Conservation (phyloP, 2,888 invertebrate species). For the Metacarcinus magister region DNA sequence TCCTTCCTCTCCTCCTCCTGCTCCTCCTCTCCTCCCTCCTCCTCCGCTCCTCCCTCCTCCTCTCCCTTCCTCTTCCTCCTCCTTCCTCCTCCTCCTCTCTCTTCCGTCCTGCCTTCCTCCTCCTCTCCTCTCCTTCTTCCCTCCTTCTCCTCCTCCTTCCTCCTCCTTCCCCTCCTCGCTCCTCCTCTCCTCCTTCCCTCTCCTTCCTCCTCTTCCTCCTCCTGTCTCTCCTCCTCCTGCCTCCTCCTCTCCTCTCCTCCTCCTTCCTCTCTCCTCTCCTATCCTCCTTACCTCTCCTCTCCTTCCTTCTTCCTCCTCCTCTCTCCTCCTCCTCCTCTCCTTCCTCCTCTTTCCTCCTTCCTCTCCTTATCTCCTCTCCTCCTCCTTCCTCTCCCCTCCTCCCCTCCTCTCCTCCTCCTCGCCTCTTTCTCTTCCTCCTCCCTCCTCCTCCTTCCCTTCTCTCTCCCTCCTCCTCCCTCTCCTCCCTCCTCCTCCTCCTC, state of each 20-base stretch:
- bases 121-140: background rate
- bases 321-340: background rate
- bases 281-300: background rate
- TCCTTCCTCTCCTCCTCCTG: too few relatives aligned
- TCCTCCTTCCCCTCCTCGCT: background rate
- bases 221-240: background rate
- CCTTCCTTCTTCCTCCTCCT: too few relatives aligned
- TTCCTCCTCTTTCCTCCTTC: too few relatives aligned
- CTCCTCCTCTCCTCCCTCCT: background rate
- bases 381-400: background rate
- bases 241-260: background rate
- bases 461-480: too few relatives aligned
- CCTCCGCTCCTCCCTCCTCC: background rate
- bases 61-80: background rate
- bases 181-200: background rate
- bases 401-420: background rate
- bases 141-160: background rate
- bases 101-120: background rate
- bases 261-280: background rate
- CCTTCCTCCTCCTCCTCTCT: background rate
- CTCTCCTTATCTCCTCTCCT: background rate
- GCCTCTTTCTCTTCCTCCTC: background rate
- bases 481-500: too few relatives aligned
- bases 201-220: background rate
- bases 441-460: too few relatives aligned